phyloP scores from a whole-genome alignment of 2,113 vertebrate species.

The Hirundichthys speculiger region DNA sequence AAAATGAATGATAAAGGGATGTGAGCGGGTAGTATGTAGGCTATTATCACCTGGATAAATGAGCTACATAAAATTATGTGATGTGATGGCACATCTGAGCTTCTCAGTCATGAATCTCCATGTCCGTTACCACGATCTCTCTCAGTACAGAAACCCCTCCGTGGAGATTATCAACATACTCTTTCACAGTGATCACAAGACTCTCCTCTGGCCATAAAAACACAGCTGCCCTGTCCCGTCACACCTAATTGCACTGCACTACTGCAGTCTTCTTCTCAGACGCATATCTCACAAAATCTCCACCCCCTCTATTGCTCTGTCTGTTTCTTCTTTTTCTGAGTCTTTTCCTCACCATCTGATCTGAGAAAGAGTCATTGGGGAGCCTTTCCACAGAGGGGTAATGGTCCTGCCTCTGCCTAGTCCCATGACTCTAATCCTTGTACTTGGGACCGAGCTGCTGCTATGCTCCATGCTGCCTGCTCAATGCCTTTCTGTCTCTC shows the following conservation, averaged over 20 bases:
- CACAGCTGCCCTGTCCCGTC: conserved; percentile 47
- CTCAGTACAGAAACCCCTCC: conserved; percentile 42
- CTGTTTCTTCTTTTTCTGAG: conserved; percentile 27
- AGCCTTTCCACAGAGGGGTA: conserved; percentile 69
- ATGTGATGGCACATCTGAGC: conserved; percentile 21
- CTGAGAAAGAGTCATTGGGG: conserved; percentile 72
- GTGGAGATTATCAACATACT: conserved; percentile 52
- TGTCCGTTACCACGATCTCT: conserved; percentile 58
- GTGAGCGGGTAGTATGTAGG: not conserved
- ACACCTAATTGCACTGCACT: conserved; percentile 64
- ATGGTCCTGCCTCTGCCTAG: conserved; percentile 74
- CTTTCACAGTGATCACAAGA: conserved; percentile 63
- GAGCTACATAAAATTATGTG: conserved; percentile 45
- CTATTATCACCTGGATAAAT: conserved; percentile 46
- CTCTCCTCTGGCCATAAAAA: conserved; percentile 55
- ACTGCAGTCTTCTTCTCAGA: conserved; percentile 36
- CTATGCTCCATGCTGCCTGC: conserved; percentile 53
- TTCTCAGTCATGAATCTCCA: conserved; percentile 38
- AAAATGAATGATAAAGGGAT: conserved; percentile 54
- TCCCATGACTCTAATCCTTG: conserved; percentile 80
- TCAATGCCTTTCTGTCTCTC: conserved; percentile 61
- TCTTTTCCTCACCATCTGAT: conserved; percentile 57
- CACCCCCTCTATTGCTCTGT: conserved; percentile 27
- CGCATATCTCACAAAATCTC: conserved; percentile 5
- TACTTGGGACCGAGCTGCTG: conserved; percentile 65